A percentile compares a stretch with the other conserved stretches of the same genome.
Conservation (phyloP, 2,113 vertebrate genomes). For the Chaenogobius annularis region DNA sequence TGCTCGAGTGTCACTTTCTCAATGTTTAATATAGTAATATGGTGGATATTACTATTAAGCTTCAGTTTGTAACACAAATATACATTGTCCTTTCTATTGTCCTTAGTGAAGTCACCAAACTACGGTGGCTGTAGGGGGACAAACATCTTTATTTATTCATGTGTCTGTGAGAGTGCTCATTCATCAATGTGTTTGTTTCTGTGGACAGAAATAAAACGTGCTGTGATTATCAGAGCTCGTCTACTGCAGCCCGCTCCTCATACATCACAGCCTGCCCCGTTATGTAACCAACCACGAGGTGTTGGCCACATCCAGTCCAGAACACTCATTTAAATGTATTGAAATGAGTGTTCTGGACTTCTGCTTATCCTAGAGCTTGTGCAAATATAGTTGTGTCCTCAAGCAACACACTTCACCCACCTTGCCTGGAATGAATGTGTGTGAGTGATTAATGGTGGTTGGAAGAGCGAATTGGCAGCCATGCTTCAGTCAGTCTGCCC, state of each 20-base stretch:
- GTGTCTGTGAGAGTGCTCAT: neutral
- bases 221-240: neutral
- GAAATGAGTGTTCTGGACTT: too few species aligned
- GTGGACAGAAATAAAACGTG: neutral
- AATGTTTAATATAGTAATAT: neutral
- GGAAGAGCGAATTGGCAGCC: too few species aligned
- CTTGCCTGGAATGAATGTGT: too few species aligned
- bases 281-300: neutral
- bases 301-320: too few species aligned
- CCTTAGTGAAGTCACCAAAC: neutral
- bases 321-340: too few species aligned
- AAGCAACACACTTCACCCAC: too few species aligned
- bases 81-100: neutral
- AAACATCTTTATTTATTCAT: slow-evolving; percentile 8
- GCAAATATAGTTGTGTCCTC: too few species aligned
- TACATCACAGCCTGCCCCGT: neutral
- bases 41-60: neutral
- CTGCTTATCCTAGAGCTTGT: too few species aligned
- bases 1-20: neutral
- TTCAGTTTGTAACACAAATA: neutral
- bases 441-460: too few species aligned
- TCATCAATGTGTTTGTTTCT: neutral
- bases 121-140: neutral
- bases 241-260: neutral
- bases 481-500: too few species aligned